Percentiles rank a stretch among this genome's conserved stretches.
phyloP scores from a whole-genome alignment of 2,797 vertebrate species.

The Sebastiscus tertius region DNA sequence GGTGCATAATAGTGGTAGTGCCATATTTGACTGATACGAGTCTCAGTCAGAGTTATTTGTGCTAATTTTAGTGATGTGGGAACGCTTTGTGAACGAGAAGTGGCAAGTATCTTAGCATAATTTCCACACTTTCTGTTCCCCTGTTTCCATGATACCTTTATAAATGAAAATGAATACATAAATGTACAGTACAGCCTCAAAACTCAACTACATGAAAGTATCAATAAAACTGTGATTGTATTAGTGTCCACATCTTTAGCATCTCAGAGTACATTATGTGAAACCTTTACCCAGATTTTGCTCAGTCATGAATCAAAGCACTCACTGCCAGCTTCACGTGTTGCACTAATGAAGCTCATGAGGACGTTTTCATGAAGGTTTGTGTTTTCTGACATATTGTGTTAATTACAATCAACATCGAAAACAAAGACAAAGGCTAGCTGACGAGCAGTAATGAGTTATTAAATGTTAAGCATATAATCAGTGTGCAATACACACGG shows the following conservation, averaged over 20 bases:
- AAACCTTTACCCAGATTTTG: neutral
- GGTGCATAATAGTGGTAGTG: neutral
- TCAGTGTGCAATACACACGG: constrained; percentile 35
- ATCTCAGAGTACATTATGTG: neutral
- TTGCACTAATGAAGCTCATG: neutral
- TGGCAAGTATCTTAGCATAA: neutral
- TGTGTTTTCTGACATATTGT: neutral
- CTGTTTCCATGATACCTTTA: neutral
- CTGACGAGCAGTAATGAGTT: constrained; percentile 12
- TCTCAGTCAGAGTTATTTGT: neutral
- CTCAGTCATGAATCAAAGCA: neutral
- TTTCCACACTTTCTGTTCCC: neutral
- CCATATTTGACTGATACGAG: neutral
- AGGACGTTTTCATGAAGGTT: neutral
- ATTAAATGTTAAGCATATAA: constrained; percentile 28
- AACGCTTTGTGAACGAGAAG: neutral
- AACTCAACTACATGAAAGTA: neutral
- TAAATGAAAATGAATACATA: neutral
- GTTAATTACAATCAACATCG: neutral
- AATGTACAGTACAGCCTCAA: neutral
- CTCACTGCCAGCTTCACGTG: neutral
- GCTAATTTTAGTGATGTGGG: neutral
- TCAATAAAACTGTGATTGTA: neutral
- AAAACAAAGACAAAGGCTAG: constrained; percentile 1
- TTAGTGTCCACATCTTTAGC: neutral